These are phyloP conservation scores for Panthera tigris DNA, from an alignment of 2,113 vertebrate genomes.

Conservation along the genomic window DNA sequence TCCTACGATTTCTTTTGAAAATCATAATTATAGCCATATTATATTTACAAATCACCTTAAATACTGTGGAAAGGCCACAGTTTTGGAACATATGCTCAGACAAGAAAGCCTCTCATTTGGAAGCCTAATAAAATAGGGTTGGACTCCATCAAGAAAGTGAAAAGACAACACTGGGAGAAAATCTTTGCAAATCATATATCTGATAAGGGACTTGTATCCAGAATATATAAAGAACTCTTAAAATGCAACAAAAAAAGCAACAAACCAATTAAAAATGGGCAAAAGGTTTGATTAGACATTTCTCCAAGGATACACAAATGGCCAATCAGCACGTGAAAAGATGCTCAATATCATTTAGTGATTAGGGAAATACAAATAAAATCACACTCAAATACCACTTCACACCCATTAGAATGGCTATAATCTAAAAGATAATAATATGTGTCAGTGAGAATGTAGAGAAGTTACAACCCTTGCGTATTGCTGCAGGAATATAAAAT, in stretches of 20 bases:
- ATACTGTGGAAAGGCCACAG: neutral
- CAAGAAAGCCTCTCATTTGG: slow-evolving; percentile 9
- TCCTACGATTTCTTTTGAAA: slow-evolving; percentile 18
- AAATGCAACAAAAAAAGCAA: neutral
- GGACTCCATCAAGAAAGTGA: neutral
- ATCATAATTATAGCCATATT: neutral
- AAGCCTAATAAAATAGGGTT: neutral
- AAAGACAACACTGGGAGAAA: neutral
- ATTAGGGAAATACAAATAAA: neutral
- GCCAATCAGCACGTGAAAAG: neutral
- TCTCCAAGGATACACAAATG: neutral
- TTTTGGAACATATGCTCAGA: neutral
- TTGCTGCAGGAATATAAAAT: neutral
- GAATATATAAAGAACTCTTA: neutral
- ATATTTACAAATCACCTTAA: slow-evolving; percentile 17
- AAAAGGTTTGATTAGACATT: neutral
- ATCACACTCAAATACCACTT: neutral
- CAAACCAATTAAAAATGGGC: neutral
- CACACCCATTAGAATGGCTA: neutral
- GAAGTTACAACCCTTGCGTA: neutral
- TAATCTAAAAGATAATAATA: neutral
- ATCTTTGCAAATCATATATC: neutral
- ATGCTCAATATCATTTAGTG: neutral
- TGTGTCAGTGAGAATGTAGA: neutral
- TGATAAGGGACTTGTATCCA: neutral